phyloP scores from a whole-genome alignment of 2,113 vertebrate genomes.

The Montifringilla adamsi region DNA sequence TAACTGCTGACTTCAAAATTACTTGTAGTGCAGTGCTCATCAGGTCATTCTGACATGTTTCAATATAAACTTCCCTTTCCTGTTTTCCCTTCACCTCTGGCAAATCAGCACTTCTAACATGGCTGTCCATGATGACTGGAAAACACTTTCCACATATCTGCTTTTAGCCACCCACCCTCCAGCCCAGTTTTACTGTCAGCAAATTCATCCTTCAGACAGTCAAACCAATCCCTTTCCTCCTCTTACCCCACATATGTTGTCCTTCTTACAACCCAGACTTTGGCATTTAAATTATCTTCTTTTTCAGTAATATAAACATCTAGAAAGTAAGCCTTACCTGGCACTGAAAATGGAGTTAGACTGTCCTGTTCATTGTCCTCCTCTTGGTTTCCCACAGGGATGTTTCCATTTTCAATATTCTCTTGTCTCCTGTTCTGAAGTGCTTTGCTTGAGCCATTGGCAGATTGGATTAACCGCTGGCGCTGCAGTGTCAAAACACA shows the following conservation, averaged over 20 bases:
- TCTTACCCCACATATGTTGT: fast-evolving
- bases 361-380: conserved; percentile 76
- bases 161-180: background rate
- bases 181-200: background rate
- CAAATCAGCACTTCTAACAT: background rate
- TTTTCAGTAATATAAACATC: background rate
- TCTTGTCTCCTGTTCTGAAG: conserved; percentile 83
- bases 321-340: conserved; percentile 70
- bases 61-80: background rate
- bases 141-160: background rate
- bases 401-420: conserved; percentile 90
- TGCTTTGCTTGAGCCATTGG: conserved; percentile 82
- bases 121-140: background rate
- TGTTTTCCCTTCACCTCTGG: background rate
- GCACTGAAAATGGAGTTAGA: conserved; percentile 86
- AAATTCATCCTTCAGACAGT: background rate
- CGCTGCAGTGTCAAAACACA: conserved; percentile 74
- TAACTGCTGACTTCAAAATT: background rate
- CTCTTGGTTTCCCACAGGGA: conserved; percentile 83
- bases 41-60: background rate
- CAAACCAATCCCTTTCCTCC: background rate
- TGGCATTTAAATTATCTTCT: background rate
- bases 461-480: conserved; percentile 89
- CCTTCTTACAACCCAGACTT: background rate
- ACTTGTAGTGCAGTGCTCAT: background rate